Evolutionary conservation across 2,888 invertebrate genomes (phyloP).

Genomic region (Ypsolopha scabrella): DNA sequence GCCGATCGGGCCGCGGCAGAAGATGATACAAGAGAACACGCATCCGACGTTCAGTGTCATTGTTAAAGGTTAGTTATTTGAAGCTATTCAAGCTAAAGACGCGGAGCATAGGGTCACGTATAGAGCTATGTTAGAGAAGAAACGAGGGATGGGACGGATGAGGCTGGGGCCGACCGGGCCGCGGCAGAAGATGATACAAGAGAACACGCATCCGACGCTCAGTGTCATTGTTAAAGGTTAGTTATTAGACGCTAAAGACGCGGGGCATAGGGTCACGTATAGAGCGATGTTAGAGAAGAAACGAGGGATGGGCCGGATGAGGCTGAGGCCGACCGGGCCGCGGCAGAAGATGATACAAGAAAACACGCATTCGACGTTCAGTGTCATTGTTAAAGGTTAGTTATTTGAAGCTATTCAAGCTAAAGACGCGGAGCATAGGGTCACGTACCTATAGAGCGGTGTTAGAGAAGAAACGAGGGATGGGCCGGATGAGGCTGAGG

Average conservation of each 20-base stretch:
- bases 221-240: constrained; percentile 76
- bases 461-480: constrained; percentile 69
- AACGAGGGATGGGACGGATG: constrained; percentile 71
- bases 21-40: constrained; percentile 47
- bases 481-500: constrained; percentile 69
- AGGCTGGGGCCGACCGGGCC: constrained; percentile 69
- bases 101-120: constrained; percentile 73
- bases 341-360: constrained; percentile 57
- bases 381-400: constrained; percentile 75
- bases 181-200: constrained; percentile 55
- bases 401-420: constrained; percentile 20
- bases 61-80: constrained; percentile 70
- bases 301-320: constrained; percentile 70
- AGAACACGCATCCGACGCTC: constrained; percentile 66
- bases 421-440: constrained; percentile 75
- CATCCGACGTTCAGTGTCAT: constrained; percentile 73
- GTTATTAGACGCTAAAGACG: constrained; percentile 64
- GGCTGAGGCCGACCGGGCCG: constrained; percentile 67
- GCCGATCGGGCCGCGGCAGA: constrained; percentile 68
- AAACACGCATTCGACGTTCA: constrained; percentile 68
- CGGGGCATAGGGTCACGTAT: constrained; percentile 75
- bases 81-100: constrained; percentile 74
- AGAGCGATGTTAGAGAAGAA: constrained; percentile 70
- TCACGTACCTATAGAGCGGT: constrained; percentile 68
- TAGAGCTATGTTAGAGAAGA: constrained; percentile 68